Conservation (phyloP, 2,888 invertebrate genomes). For the Cataglyphis albicans region DNA sequence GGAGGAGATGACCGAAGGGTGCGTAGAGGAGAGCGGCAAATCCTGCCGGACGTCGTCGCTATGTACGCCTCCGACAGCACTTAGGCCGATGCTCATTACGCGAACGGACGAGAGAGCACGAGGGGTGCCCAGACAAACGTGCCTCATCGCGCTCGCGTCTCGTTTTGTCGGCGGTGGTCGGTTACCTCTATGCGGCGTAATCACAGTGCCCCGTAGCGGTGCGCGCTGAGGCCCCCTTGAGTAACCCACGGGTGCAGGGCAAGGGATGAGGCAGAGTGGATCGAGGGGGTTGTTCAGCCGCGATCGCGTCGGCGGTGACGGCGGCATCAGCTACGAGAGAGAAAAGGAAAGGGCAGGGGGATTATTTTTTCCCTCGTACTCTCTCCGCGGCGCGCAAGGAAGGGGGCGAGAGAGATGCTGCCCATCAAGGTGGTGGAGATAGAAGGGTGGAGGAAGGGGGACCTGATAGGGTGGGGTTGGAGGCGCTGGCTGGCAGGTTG, state of each 20-base stretch:
- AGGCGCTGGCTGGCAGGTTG: conserved; percentile 74
- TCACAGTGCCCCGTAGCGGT: conserved; percentile 85
- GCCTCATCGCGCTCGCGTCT: conserved; percentile 75
- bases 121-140: conserved; percentile 38
- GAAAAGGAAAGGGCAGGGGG: conserved; percentile 21
- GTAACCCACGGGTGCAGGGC: conserved; percentile 73
- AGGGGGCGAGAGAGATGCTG: conserved; percentile 59
- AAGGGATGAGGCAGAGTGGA: conserved; percentile 58
- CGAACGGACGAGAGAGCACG: conserved; percentile 51
- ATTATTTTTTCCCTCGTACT: conserved; percentile 35
- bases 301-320: conserved; percentile 50
- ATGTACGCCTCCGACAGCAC: conserved; percentile 43
- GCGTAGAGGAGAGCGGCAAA: conserved; percentile 40
- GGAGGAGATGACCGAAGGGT: not conserved
- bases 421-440: conserved; percentile 50
- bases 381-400: conserved; percentile 57
- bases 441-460: conserved; percentile 61
- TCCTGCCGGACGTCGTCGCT: conserved; percentile 43
- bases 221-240: conserved; percentile 68
- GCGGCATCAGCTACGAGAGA: conserved; percentile 42
- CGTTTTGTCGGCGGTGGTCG: conserved; percentile 83
- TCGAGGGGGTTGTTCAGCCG: conserved; percentile 60
- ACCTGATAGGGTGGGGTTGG: conserved; percentile 57
- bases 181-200: conserved; percentile 80
- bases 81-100: conserved; percentile 74